A percentile compares a stretch with the other conserved stretches of the same genome.
phyloP scores from a whole-genome alignment of 2,113 vertebrate species.

The Axis porcinus region DNA sequence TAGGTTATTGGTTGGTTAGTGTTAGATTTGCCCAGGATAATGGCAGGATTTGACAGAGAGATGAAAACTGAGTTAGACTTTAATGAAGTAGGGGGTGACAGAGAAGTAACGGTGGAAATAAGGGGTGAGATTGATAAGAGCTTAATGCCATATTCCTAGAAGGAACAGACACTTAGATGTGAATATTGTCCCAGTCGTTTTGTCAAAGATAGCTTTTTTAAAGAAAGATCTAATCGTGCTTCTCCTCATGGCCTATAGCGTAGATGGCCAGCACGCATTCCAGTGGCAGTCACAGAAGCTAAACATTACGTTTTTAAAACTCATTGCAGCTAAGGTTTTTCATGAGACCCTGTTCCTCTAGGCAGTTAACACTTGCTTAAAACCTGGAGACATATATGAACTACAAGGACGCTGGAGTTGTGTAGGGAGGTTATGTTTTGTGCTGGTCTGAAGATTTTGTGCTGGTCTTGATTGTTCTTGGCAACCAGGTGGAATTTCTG shows the following conservation, averaged over 20 bases:
- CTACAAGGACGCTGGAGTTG: neutral
- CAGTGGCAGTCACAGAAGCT: neutral
- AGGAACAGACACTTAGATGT: neutral
- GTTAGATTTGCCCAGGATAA: neutral
- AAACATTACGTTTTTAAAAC: neutral
- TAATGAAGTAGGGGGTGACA: neutral
- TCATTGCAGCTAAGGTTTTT: neutral
- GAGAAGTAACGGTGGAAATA: neutral
- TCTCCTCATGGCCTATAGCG: neutral
- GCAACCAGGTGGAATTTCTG: neutral
- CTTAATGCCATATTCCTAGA: neutral
- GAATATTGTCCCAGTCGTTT: neutral
- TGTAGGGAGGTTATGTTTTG: neutral
- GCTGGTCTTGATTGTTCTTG: neutral
- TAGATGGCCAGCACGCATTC: neutral
- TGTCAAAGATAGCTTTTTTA: neutral
- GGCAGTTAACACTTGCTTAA: neutral
- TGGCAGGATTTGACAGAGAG: neutral
- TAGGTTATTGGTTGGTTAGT: neutral
- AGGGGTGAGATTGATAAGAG: neutral
- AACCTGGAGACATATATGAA: neutral
- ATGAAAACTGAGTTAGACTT: neutral
- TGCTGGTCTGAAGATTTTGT: neutral
- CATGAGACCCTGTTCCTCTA: neutral
- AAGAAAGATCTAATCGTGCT: neutral